Percentiles rank a stretch among this genome's conserved stretches.
Evolutionary conservation across 2,888 invertebrate species (phyloP).

Genomic region (Onchidella celtica): DNA sequence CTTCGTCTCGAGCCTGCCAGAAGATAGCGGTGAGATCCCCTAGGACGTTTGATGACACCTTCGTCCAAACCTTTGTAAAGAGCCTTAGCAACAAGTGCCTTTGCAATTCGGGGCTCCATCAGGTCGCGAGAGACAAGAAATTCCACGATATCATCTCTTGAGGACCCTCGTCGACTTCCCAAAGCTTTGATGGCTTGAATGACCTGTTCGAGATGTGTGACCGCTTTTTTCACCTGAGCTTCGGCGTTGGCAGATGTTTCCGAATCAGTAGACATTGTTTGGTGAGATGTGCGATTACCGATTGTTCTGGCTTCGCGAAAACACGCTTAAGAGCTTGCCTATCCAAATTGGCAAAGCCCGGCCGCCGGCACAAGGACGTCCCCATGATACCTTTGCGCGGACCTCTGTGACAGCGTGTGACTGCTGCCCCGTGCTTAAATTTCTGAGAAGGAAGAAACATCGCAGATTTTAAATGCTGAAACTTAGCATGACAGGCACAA

Average conservation of each 20-base stretch:
- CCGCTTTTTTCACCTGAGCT: neutral
- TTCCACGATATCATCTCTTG: conserved; percentile 37
- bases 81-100: conserved; percentile 38
- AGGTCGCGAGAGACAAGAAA: conserved; percentile 28
- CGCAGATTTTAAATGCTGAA: no score
- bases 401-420: neutral
- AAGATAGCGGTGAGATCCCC: conserved; percentile 11
- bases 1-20: neutral
- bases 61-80: conserved; percentile 33
- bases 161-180: neutral
- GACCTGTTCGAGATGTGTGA: conserved; percentile 36
- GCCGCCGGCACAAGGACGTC: neutral
- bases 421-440: no score
- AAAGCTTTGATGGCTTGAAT: conserved; percentile 33
- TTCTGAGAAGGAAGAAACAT: no score
- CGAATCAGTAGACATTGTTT: conserved; percentile 15
- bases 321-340: neutral
- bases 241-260: conserved; percentile 3
- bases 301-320: neutral
- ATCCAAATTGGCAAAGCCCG: conserved; percentile 6
- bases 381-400: neutral
- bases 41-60: conserved; percentile 18
- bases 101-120: conserved; percentile 28
- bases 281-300: no score
- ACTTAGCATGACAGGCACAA: no score